Base-by-base conservation (phyloP, 2,888 invertebrate species). In the Eustalomyia histrio region DNA sequence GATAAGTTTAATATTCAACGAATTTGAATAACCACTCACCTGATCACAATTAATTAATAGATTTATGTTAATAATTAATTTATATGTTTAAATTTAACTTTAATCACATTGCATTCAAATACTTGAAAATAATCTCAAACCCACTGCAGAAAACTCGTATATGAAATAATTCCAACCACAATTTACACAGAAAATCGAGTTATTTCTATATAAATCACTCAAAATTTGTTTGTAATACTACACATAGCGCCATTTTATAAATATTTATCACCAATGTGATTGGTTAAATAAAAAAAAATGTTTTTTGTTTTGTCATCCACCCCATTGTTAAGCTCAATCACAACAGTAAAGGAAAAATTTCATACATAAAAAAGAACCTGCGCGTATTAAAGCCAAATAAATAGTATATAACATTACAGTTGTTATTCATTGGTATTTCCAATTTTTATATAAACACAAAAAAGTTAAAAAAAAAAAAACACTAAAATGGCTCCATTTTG, bases 401-500 rank as follows among this genome's bases (percentile, higher is more conserved):
- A 47, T 24, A 33, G 55, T 17, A 63, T n/a, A 65, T 63, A 65
- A 24, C 71, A 57, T 60, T 65, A 52, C 53, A 53, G 60, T 67
- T 67, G 60, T 67, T 67, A 61, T 67, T 72, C 65, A 72, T 67
- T 78, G 60, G 65, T 43, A 52, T 60, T 71, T 60, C 10, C 17
- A 55, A 69, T 57, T 57, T 57, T 57, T 47, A 47, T n/a, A 47
- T 47, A 47, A 47, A 47, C 43, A 3, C 5, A 47, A n/a, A 39
- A 47, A n/a, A 47, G n/a, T 17, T 16, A 29, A 39, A 29, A 50
- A 61, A 61, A 17, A 24, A 24, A 16, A 7, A 53, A 6, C 33
- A 57, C n/a, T 18, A 50, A 3, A 33, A 60, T 43, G 75, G 67
- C 75, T 67, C 75, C 75, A 75, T 75, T 75, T 75, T 61, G 75